phyloP scores from a whole-genome alignment of 2,113 vertebrate genomes.

The Plectropomus leopardus region DNA sequence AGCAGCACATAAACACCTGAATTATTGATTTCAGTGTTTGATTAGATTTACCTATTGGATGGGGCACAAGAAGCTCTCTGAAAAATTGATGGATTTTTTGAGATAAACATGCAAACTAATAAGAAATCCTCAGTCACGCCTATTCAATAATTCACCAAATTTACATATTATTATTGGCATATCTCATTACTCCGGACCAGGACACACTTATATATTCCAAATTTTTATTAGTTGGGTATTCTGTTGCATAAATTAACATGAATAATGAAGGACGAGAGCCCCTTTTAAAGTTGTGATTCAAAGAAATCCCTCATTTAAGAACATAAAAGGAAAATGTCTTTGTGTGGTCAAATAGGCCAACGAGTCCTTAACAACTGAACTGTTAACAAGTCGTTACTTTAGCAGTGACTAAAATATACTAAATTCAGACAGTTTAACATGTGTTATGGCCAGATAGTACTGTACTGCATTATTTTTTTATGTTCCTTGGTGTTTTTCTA shows the following conservation, averaged over 20 bases:
- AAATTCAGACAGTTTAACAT: not conserved
- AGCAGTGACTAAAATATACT: not conserved
- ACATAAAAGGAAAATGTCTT: constrained; percentile 43
- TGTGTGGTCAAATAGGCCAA: constrained; percentile 54
- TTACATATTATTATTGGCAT: constrained; percentile 86
- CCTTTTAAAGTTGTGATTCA: constrained; percentile 66
- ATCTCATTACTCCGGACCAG: constrained; percentile 81
- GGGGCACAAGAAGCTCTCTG: constrained; percentile 58
- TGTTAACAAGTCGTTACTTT: constrained; percentile 16
- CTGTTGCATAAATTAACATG: constrained; percentile 84
- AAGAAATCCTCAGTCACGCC: constrained; percentile 78
- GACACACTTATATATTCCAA: constrained; percentile 85
- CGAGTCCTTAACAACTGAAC: constrained; percentile 7
- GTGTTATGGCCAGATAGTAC: no score
- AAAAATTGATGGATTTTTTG: constrained; percentile 74
- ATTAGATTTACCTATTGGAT: constrained; percentile 78
- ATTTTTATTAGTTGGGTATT: constrained; percentile 80
- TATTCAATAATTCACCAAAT: constrained; percentile 86
- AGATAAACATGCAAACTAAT: constrained; percentile 83
- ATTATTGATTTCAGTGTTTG: constrained; percentile 80
- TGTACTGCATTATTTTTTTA: not conserved
- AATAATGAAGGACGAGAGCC: constrained; percentile 75
- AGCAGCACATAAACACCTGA: constrained; percentile 69
- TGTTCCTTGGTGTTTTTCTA: no score
- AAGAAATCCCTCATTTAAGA: constrained; percentile 66